Percentiles rank a stretch among this genome's conserved stretches.
phyloP scores from a whole-genome alignment of 2,113 vertebrate genomes.

The Diglossa brunneiventris region DNA sequence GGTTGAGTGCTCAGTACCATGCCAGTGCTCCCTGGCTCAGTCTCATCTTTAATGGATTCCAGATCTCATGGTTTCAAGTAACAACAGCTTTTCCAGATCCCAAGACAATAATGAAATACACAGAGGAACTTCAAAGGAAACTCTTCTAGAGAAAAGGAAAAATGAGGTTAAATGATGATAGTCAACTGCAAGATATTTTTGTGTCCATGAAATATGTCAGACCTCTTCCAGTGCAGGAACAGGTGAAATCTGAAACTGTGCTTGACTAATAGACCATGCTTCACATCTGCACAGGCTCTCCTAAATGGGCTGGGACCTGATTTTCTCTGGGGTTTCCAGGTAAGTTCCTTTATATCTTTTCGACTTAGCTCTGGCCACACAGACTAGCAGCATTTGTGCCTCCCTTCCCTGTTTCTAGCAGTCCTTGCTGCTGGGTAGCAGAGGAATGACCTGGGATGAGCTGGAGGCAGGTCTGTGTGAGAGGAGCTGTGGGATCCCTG shows the following conservation, averaged over 20 bases:
- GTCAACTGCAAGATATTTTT: slow-evolving; percentile 46
- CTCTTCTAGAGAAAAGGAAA: slow-evolving; percentile 25
- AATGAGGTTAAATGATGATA: slow-evolving; percentile 41
- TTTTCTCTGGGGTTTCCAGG: neutral
- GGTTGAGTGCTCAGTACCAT: slow-evolving; percentile 10
- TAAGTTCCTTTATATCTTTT: neutral
- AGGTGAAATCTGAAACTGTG: slow-evolving; percentile 61
- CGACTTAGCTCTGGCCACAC: neutral
- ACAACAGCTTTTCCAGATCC: slow-evolving; percentile 57
- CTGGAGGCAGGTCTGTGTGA: neutral
- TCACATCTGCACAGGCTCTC: neutral
- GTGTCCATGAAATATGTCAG: slow-evolving; percentile 21
- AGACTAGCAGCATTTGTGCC: neutral
- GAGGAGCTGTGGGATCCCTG: neutral
- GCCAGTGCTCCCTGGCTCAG: neutral
- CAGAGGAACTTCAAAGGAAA: slow-evolving; percentile 67
- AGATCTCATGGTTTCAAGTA: slow-evolving; percentile 66
- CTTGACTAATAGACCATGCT: neutral
- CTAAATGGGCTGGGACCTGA: neutral
- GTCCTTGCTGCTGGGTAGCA: neutral
- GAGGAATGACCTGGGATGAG: neutral
- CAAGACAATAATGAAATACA: slow-evolving; percentile 55
- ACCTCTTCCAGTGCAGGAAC: slow-evolving; percentile 13
- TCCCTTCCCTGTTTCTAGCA: neutral
- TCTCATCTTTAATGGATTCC: slow-evolving; percentile 62